Evolutionary conservation across 1,140 invertebrate genomes (phyloP).

Genomic region (Caenorhabditis latens): DNA sequence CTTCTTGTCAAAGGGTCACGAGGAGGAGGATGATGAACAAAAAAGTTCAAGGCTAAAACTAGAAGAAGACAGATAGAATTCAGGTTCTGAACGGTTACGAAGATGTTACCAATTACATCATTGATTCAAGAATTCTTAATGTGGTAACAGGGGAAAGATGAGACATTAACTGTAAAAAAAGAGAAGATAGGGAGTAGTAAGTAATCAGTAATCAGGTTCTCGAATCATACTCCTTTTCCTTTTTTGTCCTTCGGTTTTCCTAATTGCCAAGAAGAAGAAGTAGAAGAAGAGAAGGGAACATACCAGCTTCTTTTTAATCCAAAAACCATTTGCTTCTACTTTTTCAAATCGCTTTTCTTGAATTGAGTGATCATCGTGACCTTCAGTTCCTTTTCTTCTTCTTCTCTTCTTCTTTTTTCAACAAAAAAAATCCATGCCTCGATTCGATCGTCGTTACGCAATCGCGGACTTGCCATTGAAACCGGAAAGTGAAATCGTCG

Average conservation of each 20-base stretch:
- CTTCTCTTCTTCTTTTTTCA: not conserved
- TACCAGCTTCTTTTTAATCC: not conserved
- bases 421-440: conserved; percentile 24
- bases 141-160: not conserved
- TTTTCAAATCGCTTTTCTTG: not conserved
- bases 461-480: conserved; percentile 31
- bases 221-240: not conserved
- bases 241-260: not conserved
- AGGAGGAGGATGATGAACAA: not conserved
- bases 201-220: conserved; percentile 47
- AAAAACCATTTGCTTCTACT: not conserved
- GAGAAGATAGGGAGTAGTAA: not conserved
- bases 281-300: not conserved
- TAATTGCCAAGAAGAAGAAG: not conserved
- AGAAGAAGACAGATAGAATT: not conserved
- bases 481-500: conserved; percentile 51
- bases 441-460: conserved; percentile 9
- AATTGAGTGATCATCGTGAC: conserved; percentile 12
- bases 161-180: not conserved
- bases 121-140: conserved; percentile 27
- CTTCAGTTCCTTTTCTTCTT: conserved; percentile 25
- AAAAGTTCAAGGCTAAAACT: conserved; percentile 27
- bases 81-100: conserved; percentile 48
- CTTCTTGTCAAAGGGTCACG: conserved; percentile 6
- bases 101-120: conserved; percentile 2